Percentiles rank a stretch among this genome's conserved stretches.
Evolutionary conservation across 2,113 vertebrate species (phyloP).

Genomic region (Paraplagusia blochii): DNA sequence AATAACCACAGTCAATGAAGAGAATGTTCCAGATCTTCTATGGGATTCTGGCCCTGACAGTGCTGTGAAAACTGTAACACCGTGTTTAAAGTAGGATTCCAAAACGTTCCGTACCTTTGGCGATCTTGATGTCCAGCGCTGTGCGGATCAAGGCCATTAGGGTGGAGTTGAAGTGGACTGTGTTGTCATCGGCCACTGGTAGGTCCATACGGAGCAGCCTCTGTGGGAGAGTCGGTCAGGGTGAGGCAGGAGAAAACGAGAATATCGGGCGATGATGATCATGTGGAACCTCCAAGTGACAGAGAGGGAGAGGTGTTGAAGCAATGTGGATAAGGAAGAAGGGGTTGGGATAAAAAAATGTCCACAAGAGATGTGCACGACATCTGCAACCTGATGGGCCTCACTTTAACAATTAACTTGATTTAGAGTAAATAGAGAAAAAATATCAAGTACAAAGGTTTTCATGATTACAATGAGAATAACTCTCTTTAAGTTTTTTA

Average conservation of each 20-base stretch:
- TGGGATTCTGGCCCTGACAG: background rate
- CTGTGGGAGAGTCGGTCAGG: slow-evolving; percentile 75
- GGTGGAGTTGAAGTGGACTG: slow-evolving; percentile 93
- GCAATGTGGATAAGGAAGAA: slow-evolving; percentile 13
- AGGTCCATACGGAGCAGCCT: slow-evolving; percentile 91
- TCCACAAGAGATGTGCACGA: slow-evolving; percentile 59
- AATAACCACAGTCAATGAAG: too few species aligned
- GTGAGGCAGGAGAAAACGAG: slow-evolving; percentile 36
- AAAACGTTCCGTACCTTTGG: slow-evolving; percentile 84
- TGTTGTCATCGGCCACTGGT: slow-evolving; percentile 92
- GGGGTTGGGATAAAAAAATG: slow-evolving; percentile 11
- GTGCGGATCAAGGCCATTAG: slow-evolving; percentile 95
- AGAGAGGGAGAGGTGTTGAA: slow-evolving; percentile 23
- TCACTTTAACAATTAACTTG: slow-evolving; percentile 8
- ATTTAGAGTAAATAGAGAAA: background rate
- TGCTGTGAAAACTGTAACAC: slow-evolving; percentile 29
- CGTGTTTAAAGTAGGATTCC: slow-evolving; percentile 36
- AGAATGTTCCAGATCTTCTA: too few species aligned
- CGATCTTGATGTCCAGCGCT: slow-evolving; percentile 93
- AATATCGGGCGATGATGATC: background rate
- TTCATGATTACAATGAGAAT: background rate
- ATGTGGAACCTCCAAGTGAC: slow-evolving; percentile 70
- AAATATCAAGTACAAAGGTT: background rate
- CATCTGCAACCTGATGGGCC: slow-evolving; percentile 20
- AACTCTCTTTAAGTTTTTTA: slow-evolving; percentile 39